Percentiles rank a stretch among this genome's conserved stretches.
phyloP scores from a whole-genome alignment of 2,797 vertebrate species.

The Sebastes oblongus region DNA sequence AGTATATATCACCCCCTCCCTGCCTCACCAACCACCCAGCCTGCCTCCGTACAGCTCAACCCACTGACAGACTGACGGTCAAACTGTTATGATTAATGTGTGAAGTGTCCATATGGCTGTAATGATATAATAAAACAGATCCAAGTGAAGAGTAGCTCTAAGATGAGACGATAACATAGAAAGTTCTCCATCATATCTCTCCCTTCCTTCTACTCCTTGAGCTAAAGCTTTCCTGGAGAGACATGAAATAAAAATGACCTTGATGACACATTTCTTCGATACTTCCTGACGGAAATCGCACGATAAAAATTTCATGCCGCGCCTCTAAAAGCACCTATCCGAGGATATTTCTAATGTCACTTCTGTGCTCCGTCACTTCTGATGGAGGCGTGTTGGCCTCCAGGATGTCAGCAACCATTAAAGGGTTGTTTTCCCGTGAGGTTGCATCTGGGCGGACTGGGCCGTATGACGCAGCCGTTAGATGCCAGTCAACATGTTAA shows the following conservation, averaged over 20 bases:
- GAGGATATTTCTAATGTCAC: constrained; percentile 76
- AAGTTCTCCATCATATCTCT: not conserved
- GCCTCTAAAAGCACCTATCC: constrained; percentile 73
- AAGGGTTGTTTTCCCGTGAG: constrained; percentile 22
- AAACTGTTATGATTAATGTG: not conserved
- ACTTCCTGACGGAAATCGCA: constrained; percentile 52
- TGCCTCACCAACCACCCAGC: not conserved
- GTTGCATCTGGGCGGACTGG: constrained; percentile 20
- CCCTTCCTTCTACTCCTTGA: not conserved
- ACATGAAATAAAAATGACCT: constrained; percentile 76
- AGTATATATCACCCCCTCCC: too few relatives aligned
- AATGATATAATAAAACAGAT: constrained; percentile 38
- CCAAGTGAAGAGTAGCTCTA: not conserved
- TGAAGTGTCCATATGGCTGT: not conserved
- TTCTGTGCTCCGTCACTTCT: constrained; percentile 69
- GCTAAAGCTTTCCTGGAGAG: constrained; percentile 53
- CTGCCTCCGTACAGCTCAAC: not conserved
- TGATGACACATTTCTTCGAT: constrained; percentile 64
- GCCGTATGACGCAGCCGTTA: not conserved
- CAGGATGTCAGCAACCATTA: constrained; percentile 45
- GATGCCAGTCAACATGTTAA: not conserved
- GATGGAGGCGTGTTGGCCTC: constrained; percentile 62
- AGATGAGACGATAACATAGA: not conserved
- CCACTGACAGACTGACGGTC: not conserved
- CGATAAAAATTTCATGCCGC: constrained; percentile 75